phyloP scores from a whole-genome alignment of 2,797 vertebrate species.

The Tenualosa ilisha region DNA sequence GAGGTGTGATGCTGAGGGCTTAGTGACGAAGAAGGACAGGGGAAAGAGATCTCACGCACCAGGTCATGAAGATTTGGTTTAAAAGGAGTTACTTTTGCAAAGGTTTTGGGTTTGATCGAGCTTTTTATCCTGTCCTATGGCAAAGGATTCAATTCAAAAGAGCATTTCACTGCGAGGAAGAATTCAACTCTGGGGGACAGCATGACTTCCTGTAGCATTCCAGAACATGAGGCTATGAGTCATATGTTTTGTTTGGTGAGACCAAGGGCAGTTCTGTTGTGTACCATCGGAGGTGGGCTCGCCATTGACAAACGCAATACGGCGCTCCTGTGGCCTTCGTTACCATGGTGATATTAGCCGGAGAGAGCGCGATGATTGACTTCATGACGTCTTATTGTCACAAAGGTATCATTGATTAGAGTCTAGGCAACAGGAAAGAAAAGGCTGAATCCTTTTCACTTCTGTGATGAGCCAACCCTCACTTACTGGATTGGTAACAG shows the following conservation, averaged over 20 bases:
- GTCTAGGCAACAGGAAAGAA: not conserved
- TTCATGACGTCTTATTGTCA: not conserved
- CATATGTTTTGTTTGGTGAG: not conserved
- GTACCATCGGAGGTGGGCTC: not conserved
- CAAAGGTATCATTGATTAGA: not conserved
- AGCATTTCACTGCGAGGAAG: not conserved
- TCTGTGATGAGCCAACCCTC: not conserved
- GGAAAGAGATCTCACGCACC: not conserved
- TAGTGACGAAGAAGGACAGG: too few species aligned
- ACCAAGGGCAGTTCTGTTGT: not conserved
- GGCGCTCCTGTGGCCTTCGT: conserved; percentile 60
- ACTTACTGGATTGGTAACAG: not conserved
- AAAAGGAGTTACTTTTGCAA: not conserved
- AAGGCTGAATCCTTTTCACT: not conserved
- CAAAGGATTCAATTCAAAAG: not conserved
- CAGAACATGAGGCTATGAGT: not conserved
- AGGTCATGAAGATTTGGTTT: too few species aligned
- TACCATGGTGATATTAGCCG: conserved; percentile 73
- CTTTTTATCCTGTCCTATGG: not conserved
- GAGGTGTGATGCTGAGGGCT: not conserved
- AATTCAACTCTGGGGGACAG: not conserved
- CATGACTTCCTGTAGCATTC: not conserved
- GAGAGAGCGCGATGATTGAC: conserved; percentile 30
- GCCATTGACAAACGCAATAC: not conserved
- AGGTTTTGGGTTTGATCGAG: not conserved